Evolutionary conservation across 2,888 invertebrate genomes (phyloP), one percentile per base, ranked within the genome.

Genomic region (Cosmia trapezina): DNA sequence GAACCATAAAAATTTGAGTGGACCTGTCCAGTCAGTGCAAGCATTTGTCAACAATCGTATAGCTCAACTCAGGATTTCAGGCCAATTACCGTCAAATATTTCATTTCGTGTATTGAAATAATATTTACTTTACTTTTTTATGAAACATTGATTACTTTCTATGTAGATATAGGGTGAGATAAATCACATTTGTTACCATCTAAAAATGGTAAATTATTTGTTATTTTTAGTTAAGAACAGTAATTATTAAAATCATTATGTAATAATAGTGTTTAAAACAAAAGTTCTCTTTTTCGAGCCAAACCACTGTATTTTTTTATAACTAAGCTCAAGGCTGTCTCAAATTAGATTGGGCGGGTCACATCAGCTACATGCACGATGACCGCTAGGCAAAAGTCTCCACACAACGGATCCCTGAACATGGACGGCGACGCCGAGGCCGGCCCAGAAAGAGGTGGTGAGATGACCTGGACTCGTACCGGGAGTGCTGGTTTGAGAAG

Each of bases 31-130:
- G n/a, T n/a, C n/a, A n/a, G n/a, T n/a, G n/a, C n/a, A n/a, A n/a
- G n/a, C n/a, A n/a, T n/a, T n/a, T n/a, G n/a, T n/a, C n/a, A n/a
- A n/a, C n/a, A n/a, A n/a, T n/a, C n/a, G n/a, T n/a, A n/a, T n/a
- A n/a, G n/a, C n/a, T n/a, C n/a, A n/a, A n/a, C n/a, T n/a, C n/a
- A n/a, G n/a, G n/a, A n/a, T n/a, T n/a, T n/a, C n/a, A n/a, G n/a
- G 17, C 41, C 68, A 64, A 76, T 81, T 60, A 81, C 33, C 1
- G 37, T 78, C 49, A 54, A 49, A 54, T 33, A 17, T 62, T 54
- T 59, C 33, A 11, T 43, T 53, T 60, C 19, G 17, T 65, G 11
- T 79, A 73, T 91, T 17, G 45, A 51, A 70, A 47, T 59, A 4
- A 51, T 41, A 47, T 74, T 54, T 19, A 22, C 22, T 22, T 53